Percentiles rank a stretch among this genome's conserved stretches.
Conservation (phyloP, 2,113 vertebrate genomes). For the Alosa alosa region DNA sequence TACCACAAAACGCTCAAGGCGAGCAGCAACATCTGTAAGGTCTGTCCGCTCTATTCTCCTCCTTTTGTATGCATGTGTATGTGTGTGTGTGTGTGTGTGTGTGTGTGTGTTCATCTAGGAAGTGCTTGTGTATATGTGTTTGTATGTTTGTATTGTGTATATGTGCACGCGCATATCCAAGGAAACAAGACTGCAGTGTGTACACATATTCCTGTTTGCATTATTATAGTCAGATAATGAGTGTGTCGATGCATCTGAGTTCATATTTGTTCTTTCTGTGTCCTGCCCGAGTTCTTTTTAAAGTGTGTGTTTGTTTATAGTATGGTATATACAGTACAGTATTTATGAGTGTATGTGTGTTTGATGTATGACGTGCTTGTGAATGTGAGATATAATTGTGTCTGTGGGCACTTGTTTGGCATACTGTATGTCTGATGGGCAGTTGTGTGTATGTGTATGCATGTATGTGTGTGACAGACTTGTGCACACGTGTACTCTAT, state of each 20-base stretch:
- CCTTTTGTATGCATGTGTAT: background rate
- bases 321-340: too few species aligned
- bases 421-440: too few species aligned
- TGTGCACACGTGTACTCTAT: background rate
- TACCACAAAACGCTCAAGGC: slow-evolving; percentile 18
- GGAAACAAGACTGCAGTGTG: background rate
- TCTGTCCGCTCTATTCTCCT: background rate
- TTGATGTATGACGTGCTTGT: background rate
- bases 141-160: background rate
- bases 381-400: background rate
- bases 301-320: background rate
- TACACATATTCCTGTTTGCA: background rate
- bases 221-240: too few species aligned
- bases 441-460: background rate
- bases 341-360: background rate
- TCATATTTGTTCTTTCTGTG: too few species aligned
- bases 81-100: background rate
- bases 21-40: slow-evolving; percentile 44
- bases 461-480: background rate
- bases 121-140: background rate
- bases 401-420: too few species aligned
- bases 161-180: background rate
- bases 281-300: too few species aligned
- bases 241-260: background rate
- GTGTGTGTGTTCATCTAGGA: background rate